Evolutionary conservation across 1,140 invertebrate species (phyloP), one percentile per base, ranked within the genome.

Genomic region (Sitophilus oryzae): DNA sequence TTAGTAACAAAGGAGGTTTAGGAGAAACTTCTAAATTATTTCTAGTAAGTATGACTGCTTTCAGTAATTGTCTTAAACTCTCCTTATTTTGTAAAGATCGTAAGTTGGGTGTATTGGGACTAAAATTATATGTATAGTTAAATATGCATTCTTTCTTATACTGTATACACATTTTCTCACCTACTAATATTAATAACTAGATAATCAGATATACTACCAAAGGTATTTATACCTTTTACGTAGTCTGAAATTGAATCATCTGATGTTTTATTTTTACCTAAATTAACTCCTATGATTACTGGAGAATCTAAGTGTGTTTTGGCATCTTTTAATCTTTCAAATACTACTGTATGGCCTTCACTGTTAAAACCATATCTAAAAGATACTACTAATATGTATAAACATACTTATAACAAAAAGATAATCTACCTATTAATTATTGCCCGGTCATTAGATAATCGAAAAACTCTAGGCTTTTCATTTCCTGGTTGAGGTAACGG

Each of bases 51-150:
- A 93, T 77, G 0, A 94, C 76, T 51, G 74, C 73, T 23, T 72
- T 75, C 14, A 97, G 63, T 10, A 98, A 74, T 40, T 84, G 70
- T 58, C 82, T 73, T 1, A 99, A 70, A 51, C 86, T 77, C 37
- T 89, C 75, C 71, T 88, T 88, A 6, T 76, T 78, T 71, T 99
- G 96, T 61, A 98, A 74, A 56, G 80, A 76, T 55, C 96, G 74
- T 14, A 99, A 74, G 20, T 94, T 94, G 5, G 91, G 89, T 11
- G 96, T 99, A 68, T 99, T 99, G 0, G 96, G 96, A 71, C 88
- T 82, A 9, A 66, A 78, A 45, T 38, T 47, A 22, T 60, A 0
- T n/a, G n/a, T n/a, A 23, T 14, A 44, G 19, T 21, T 11, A 48
- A 20, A 18, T 42, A 18, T 10, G 10, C 10, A 21, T 44, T 44